These are phyloP conservation scores for Bagarius yarrelli DNA, from an alignment of 2,113 vertebrate species.

Conservation along the genomic window DNA sequence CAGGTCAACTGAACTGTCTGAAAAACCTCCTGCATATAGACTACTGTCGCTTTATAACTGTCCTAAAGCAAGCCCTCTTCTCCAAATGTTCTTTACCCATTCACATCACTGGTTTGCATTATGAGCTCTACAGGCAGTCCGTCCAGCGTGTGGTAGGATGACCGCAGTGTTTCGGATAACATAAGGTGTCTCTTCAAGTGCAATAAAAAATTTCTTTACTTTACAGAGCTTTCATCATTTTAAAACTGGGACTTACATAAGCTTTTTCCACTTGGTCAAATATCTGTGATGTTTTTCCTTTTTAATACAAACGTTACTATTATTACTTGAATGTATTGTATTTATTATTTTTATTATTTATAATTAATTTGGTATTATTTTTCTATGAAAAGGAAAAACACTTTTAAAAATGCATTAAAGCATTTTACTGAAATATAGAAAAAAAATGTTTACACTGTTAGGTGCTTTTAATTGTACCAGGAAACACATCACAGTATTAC, in stretches of 20 bases:
- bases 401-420: slow-evolving; percentile 81
- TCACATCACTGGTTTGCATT: slow-evolving; percentile 15
- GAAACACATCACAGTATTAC: slow-evolving; percentile 73
- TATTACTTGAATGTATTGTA: slow-evolving; percentile 94
- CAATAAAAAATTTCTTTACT: slow-evolving; percentile 81
- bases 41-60: slow-evolving; percentile 75
- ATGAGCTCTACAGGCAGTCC: slow-evolving; percentile 15
- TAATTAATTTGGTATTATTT: slow-evolving; percentile 88
- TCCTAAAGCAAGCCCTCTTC: slow-evolving; percentile 69
- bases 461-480: slow-evolving; percentile 78
- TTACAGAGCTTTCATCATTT: slow-evolving; percentile 59
- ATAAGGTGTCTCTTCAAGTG: slow-evolving; percentile 78
- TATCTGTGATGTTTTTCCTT: slow-evolving; percentile 55
- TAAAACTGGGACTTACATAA: slow-evolving; percentile 76
- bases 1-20: slow-evolving; percentile 71
- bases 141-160: slow-evolving; percentile 72
- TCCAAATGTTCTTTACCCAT: neutral
- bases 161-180: slow-evolving; percentile 77
- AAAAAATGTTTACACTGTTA: slow-evolving; percentile 85
- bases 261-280: slow-evolving; percentile 82
- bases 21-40: slow-evolving; percentile 54
- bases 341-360: slow-evolving; percentile 97
- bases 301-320: slow-evolving; percentile 86
- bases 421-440: slow-evolving; percentile 74
- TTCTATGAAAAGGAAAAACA: slow-evolving; percentile 90